A percentile compares a stretch with the other conserved stretches of the same genome.
Conservation (phyloP, 2,113 vertebrate genomes). For the Eptesicus fuscus region DNA sequence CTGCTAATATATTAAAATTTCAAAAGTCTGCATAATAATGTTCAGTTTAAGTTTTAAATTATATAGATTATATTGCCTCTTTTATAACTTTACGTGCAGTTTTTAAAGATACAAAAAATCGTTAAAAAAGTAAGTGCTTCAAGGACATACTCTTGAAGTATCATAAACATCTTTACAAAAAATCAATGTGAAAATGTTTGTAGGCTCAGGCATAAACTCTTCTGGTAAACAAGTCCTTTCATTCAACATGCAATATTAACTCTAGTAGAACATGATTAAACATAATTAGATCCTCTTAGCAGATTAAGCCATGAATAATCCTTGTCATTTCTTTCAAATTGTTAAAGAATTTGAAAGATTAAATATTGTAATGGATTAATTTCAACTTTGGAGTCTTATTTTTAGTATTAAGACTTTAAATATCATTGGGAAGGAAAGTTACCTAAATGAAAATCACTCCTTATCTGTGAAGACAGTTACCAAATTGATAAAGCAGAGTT, state of each 20-base stretch:
- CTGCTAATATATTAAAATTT: constrained; percentile 55
- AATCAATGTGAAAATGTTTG: constrained; percentile 16
- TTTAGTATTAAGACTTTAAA: constrained; percentile 25
- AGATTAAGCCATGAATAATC: constrained; percentile 45
- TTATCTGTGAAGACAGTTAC: background rate
- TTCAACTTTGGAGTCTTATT: constrained; percentile 47
- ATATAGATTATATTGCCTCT: background rate
- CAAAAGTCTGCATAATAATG: constrained; percentile 12
- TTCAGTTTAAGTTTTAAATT: constrained; percentile 39
- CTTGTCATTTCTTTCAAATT: constrained; percentile 54
- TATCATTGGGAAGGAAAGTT: background rate
- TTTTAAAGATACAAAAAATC: constrained; percentile 1
- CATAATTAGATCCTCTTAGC: constrained; percentile 54
- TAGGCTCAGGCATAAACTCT: background rate
- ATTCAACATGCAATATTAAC: constrained; percentile 32
- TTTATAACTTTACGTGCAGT: background rate
- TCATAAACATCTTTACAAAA: background rate
- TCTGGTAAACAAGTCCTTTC: constrained; percentile 35
- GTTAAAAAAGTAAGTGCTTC: background rate
- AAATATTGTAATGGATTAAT: constrained; percentile 41
- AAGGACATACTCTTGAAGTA: background rate
- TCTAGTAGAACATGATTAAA: constrained; percentile 29
- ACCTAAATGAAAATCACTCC: constrained; percentile 14
- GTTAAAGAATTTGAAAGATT: constrained; percentile 35
- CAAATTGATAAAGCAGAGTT: background rate